Base-by-base conservation (phyloP, 2,888 invertebrate species). In the Pherbina coryleti region DNA sequence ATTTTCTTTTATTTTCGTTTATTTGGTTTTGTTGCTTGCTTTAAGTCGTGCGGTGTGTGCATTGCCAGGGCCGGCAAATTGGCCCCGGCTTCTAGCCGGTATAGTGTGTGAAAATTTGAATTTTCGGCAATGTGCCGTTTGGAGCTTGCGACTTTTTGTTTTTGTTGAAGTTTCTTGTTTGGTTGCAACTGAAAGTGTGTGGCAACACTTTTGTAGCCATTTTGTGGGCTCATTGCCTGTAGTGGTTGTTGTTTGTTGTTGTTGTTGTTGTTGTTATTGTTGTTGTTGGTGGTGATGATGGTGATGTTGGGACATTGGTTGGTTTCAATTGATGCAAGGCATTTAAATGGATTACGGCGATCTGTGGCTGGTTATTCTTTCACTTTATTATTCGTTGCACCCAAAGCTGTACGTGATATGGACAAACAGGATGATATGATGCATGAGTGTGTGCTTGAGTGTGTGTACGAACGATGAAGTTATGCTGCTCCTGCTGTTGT, bases 261-360 rank as follows among this genome's bases (percentile, higher is more conserved):
- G n/a, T n/a, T n/a, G n/a, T n/a, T n/a, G n/a, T n/a, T n/a, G n/a
- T n/a, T n/a, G n/a, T n/a, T n/a, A n/a, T n/a, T n/a, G n/a, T n/a
- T n/a, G n/a, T n/a, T n/a, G n/a, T n/a, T 19, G 37, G 22, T 22
- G 19, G 5, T 31, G 71, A 19, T 37, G 44, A 17, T 55, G 53
- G 2, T 17, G 31, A 17, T 44, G 37, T 17, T 28, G 57, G 11
- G 37, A n/a, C 28, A 19, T 49, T 5, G 34, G 34, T 25, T 14
- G 67, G 22, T 34, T 22, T 37, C 25, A 69, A 69, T 34, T 44
- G 37, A 44, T 44, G 22, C 37, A 70, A 70, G 49, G 51, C 82
- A 83, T 83, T 84, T 85, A 85, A 85, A 85, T 84, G 86, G 85
- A 85, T 85, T 85, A 86, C 85, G 86, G 85, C 86, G 85, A 86